Conservation (phyloP, 1,140 invertebrate species). For the Wiebesia pumilae region DNA sequence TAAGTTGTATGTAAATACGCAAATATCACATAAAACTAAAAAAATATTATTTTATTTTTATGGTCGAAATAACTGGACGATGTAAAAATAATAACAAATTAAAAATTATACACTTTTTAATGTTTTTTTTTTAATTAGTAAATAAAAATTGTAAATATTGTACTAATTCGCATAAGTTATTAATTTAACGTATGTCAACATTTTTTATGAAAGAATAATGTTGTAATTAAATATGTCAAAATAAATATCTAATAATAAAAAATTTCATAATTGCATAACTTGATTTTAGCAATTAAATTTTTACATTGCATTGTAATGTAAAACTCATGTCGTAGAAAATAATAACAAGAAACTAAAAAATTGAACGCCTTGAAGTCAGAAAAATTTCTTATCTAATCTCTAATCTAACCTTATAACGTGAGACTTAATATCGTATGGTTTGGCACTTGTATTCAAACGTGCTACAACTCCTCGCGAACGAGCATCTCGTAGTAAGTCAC, state of each 20-base stretch:
- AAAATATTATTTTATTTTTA: conserved; percentile 17
- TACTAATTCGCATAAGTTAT: background rate
- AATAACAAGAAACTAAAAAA: background rate
- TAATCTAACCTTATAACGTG: conserved; percentile 51
- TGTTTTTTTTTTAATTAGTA: background rate
- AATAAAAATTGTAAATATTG: conserved; percentile 7
- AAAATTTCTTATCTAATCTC: background rate
- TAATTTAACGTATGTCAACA: background rate
- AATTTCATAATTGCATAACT: background rate
- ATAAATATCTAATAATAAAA: background rate
- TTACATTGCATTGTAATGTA: conserved; percentile 27
- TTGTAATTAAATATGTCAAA: background rate
- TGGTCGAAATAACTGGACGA: conserved; percentile 6
- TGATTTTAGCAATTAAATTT: background rate
- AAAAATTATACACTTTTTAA: background rate
- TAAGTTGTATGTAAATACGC: conserved; percentile 16
- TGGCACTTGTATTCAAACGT: conserved; percentile 56
- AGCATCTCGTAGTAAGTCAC: conserved; percentile 64
- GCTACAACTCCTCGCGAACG: conserved; percentile 56
- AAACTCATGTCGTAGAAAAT: background rate
- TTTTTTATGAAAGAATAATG: background rate
- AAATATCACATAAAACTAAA: background rate
- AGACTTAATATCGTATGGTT: conserved; percentile 52
- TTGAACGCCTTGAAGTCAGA: background rate
- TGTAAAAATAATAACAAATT: conserved; percentile 8